Evolutionary conservation across 2,888 invertebrate genomes (phyloP).

Genomic region (Cistogaster globosa): DNA sequence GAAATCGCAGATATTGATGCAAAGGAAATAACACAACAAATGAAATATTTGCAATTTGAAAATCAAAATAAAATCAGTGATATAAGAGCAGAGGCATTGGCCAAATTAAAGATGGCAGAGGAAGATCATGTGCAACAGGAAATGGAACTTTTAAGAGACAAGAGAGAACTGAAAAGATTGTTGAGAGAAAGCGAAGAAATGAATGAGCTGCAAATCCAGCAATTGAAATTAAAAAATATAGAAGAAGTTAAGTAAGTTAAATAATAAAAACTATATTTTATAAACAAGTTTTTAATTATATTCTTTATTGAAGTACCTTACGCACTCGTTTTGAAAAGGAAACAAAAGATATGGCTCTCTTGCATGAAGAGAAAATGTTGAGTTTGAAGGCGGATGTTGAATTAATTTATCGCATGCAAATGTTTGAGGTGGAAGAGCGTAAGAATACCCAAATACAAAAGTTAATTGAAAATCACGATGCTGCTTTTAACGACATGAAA

Average conservation of each 20-base stretch:
- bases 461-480: conserved; percentile 91
- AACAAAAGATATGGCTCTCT: conserved; percentile 85
- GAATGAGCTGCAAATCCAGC: conserved; percentile 80
- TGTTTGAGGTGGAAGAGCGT: conserved; percentile 94
- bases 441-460: conserved; percentile 94
- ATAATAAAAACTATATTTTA: background rate
- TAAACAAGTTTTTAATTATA: background rate
- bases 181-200: conserved; percentile 84
- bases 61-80: conserved; percentile 93
- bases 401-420: conserved; percentile 90
- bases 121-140: conserved; percentile 92
- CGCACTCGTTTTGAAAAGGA: conserved; percentile 87
- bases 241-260: conserved; percentile 79
- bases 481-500: conserved; percentile 94
- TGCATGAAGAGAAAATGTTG: conserved; percentile 86
- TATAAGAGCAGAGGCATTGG: conserved; percentile 92
- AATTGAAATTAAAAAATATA: conserved; percentile 79
- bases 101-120: conserved; percentile 91
- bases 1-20: conserved; percentile 94
- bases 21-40: conserved; percentile 95
- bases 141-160: conserved; percentile 86
- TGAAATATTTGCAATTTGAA: conserved; percentile 96
- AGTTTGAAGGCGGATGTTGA: conserved; percentile 88
- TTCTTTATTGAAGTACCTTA: conserved; percentile 41
- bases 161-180: conserved; percentile 84